Evolutionary conservation across 2,888 invertebrate genomes (phyloP).

Genomic region (Abrostola tripartita): DNA sequence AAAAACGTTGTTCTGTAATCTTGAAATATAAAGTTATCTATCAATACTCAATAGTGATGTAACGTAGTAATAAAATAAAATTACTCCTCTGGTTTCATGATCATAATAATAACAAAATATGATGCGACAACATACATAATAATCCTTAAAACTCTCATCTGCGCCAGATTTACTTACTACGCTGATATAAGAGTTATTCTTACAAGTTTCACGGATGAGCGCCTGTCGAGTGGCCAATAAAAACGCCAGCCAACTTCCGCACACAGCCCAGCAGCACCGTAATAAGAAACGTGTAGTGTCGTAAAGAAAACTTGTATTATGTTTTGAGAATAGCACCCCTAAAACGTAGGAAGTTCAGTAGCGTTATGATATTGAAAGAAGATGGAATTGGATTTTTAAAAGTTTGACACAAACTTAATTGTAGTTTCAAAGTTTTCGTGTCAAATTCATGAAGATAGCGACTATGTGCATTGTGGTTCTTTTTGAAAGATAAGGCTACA

Average conservation of each 20-base stretch:
- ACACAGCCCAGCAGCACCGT: conserved; percentile 29
- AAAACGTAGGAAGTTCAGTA: conserved; percentile 26
- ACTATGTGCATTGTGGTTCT: no score
- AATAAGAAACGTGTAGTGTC: conserved; percentile 51
- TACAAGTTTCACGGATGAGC: conserved; percentile 46
- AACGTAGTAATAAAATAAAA: no score
- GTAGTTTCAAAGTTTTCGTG: background rate
- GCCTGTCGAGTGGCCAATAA: conserved; percentile 51
- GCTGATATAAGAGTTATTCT: conserved; percentile 42
- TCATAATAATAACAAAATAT: background rate
- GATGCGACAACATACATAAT: background rate
- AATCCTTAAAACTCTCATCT: conserved; percentile 3
- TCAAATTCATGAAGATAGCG: no score
- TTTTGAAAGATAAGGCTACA: no score
- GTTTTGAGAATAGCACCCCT: conserved; percentile 38
- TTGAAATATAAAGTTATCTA: no score
- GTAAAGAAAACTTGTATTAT: conserved; percentile 51
- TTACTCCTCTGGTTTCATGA: no score
- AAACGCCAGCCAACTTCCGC: conserved; percentile 50
- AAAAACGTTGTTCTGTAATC: no score
- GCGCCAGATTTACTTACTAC: conserved; percentile 34
- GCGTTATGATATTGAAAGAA: conserved; percentile 9
- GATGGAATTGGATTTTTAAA: conserved; percentile 10
- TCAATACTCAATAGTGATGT: no score
- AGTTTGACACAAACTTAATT: conserved; percentile 2